Conservation (phyloP, 2,113 vertebrate genomes). For the Donacobius atricapilla region DNA sequence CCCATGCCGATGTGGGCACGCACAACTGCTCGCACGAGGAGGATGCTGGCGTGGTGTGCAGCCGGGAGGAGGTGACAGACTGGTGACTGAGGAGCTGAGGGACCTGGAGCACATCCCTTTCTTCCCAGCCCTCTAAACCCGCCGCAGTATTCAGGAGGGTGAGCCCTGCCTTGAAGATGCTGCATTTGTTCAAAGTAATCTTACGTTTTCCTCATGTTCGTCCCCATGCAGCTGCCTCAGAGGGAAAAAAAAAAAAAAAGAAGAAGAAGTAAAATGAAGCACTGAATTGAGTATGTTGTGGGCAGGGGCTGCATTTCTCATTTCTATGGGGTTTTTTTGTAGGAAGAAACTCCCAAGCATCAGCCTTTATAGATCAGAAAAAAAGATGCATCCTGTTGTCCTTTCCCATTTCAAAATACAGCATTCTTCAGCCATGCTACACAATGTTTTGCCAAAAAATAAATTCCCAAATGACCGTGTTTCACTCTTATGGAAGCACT, state of each 20-base stretch:
- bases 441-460: not conserved
- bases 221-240: not conserved
- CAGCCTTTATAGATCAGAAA: not conserved
- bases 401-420: not conserved
- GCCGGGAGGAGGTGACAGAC: slow-evolving; percentile 45
- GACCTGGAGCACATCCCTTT: not conserved
- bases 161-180: not conserved
- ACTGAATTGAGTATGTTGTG: not conserved
- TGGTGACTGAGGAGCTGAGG: not conserved
- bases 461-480: not conserved
- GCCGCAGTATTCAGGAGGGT: not conserved
- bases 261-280: not conserved
- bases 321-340: not conserved
- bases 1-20: slow-evolving; percentile 74
- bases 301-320: not conserved
- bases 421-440: not conserved
- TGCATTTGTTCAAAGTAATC: not conserved
- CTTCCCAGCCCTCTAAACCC: not conserved
- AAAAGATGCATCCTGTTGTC: not conserved
- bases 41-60: slow-evolving; percentile 88
- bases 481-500: not conserved
- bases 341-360: not conserved
- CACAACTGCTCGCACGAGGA: slow-evolving; percentile 91
- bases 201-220: not conserved
- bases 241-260: not conserved